Evolutionary conservation across 2,113 vertebrate species (phyloP), one percentile per base, ranked within the genome.

Genomic region (Cyprinodon tularosa): DNA sequence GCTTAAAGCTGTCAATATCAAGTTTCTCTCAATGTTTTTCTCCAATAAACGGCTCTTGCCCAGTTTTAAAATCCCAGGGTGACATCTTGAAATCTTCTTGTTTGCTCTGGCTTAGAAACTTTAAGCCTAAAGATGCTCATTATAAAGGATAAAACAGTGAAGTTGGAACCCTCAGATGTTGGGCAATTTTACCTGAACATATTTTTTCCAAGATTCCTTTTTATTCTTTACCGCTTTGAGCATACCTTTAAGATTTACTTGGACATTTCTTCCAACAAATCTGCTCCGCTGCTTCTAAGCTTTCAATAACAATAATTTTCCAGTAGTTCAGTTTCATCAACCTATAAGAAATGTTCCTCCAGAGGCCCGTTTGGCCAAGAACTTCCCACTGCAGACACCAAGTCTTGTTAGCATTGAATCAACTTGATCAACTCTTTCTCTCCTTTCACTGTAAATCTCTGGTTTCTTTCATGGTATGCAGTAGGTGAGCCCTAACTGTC

Each of bases 391-490:
- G 57, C 38, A 11, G 53, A 65, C 37, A 64, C n/a, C 3, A 48
- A n/a, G 48, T 71, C 50, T 65, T 78, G 72, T 72, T 74, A 59
- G 44, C 73, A 75, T 62, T 88, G 8, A 42, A 53, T 77, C 69
- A 65, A 67, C 62, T 36, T 68, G 64, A 78, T 45, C 68, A 63
- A 39, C 63, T 38, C 62, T 67, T 36, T 42, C 65, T 82, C 74
- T 40, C 50, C 57, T 22, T 8, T 62, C 78, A 59, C 72, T 37
- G 78, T 86, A 83, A 88, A 89, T 88, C 72, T 37, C 63, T 88
- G 76, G 93, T 88, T 78, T 76, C 82, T 91, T 90, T 90, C 83
- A 86, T 86, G 90, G 89, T 86, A 74, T 83, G 71, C 86, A 72
- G 5, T 3, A 78, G 80, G 47, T 82, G 36, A 79, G 79, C 65